Evolutionary conservation across 2,888 invertebrate species (phyloP).

Genomic region (Platerodrilus igneus): DNA sequence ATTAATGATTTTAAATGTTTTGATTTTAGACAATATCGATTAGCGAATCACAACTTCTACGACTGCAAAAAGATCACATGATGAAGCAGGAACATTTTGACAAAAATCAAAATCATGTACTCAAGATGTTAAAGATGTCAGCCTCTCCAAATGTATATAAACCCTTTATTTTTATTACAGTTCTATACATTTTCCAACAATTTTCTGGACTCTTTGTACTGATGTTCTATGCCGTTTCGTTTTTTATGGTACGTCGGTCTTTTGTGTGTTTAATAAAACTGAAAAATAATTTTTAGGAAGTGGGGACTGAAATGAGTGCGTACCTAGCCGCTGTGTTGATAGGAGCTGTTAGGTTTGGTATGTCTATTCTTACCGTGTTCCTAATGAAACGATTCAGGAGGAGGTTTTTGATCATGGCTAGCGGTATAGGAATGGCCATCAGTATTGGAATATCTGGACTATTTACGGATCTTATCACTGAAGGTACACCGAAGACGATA

Average conservation of each 20-base stretch:
- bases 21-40: slow-evolving; percentile 44
- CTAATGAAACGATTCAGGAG: too few species aligned
- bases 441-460: too few species aligned
- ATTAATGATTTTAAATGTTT: too few species aligned
- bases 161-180: slow-evolving; percentile 52
- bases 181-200: slow-evolving; percentile 57
- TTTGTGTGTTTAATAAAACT: slow-evolving; percentile 1
- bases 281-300: too few species aligned
- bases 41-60: slow-evolving; percentile 51
- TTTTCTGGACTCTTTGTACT: slow-evolving; percentile 60
- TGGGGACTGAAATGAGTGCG: too few species aligned
- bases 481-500: too few species aligned
- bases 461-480: too few species aligned
- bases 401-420: too few species aligned
- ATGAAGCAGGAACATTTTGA: slow-evolving; percentile 44
- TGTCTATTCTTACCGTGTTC: too few species aligned
- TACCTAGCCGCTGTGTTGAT: too few species aligned
- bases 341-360: too few species aligned
- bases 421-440: too few species aligned
- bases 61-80: slow-evolving; percentile 53
- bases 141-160: slow-evolving; percentile 56
- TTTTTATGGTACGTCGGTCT: slow-evolving; percentile 49
- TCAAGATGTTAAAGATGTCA: slow-evolving; percentile 47
- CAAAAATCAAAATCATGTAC: slow-evolving; percentile 39
- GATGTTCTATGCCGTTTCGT: slow-evolving; percentile 57